Base-by-base conservation (phyloP, 2,888 invertebrate species). In the Cistogaster globosa region DNA sequence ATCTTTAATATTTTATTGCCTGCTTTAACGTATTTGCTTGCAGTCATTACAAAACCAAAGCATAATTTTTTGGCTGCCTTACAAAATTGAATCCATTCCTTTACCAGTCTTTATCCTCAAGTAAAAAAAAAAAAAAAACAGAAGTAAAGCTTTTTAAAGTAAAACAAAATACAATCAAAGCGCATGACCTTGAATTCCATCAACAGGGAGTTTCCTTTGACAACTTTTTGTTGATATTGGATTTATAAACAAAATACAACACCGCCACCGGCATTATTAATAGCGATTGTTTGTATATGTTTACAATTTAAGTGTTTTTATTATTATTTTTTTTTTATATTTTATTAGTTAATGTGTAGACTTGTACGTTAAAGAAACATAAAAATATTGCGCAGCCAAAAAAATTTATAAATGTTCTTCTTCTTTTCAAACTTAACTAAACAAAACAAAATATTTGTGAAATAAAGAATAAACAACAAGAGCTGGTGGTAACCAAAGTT, bases 151-250 rank as follows among this genome's bases (percentile, higher is more conserved):
- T 20, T 8, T n/a, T 5, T 2, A 57, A 57, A 16, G 26, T 12
- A 26, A 22, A 3, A 20, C 26, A 57, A 20, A 62, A 42, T 14
- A 42, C n/a, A 55, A 77, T 76, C 79, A 87, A 72, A 72, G 87
- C 87, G 87, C 87, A 86, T 87, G 87, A 87, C 87, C 87, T 87
- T 87, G 87, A 87, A 87, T 81, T 81, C 53, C 78, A 78, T 60
- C 51, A 79, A 65, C 75, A 85, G 85, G 85, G 85, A 81, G 83
- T 78, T 83, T 55, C 83, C 72, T 65, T 63, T 72, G 36, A 48
- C 20, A 18, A 12, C 12, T 57, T 36, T 75, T 67, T 48, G 18
- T 45, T 51, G 48, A 38, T 42, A 18, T 65, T 72, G 51, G 42
- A 26, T 32, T 8, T 62, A 38, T 18, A 45, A 67, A 32, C 12